Base-by-base conservation (phyloP, 2,888 invertebrate species). In the Zeuzera pyrina region DNA sequence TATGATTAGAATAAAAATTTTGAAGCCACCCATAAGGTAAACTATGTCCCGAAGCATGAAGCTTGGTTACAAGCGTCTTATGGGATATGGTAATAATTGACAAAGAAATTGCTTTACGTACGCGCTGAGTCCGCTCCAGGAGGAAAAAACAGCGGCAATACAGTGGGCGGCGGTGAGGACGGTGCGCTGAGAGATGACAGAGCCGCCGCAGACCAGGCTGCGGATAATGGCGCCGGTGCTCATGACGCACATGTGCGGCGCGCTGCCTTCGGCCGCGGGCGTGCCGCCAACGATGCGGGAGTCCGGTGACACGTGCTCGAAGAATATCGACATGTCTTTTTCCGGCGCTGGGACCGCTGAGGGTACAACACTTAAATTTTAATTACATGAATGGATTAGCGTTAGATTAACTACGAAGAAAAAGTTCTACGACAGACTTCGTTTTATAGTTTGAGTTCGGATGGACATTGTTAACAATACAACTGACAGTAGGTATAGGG, bases 81-180 rank as follows among this genome's bases (percentile, higher is more conserved):
- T n/a, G n/a, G n/a, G n/a, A n/a, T n/a, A n/a, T n/a, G n/a, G n/a
- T n/a, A n/a, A n/a, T n/a, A n/a, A n/a, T n/a, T n/a, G n/a, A n/a
- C n/a, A n/a, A n/a, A n/a, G n/a, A n/a, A n/a, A n/a, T n/a, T n/a
- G n/a, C n/a, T 8, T 6, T 15, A 31, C 12, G 3, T 27, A 64
- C 67, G 35, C 56, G 40, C 35, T 42, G 3, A 63, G 49, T 1
- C n/a, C n/a, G 47, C 37, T 1, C 56, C 55, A 6, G 12, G 39
- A 42, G 33, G 48, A 50, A 43, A 45, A 56, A 0, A 52, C 58
- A 15, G 52, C 51, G 1, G 29, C 57, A 30, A 74, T 61, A 36
- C 77, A 77, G 31, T 77, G 76, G 1, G 77, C 76, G 2, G 77
- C 77, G 0, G 73, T 76, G 8, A 76, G 49, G 1, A 74, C 51